Percentiles rank a stretch among this genome's conserved stretches.
Evolutionary conservation across 2,797 vertebrate species (phyloP).

Genomic region (Pseudocheirus occidentalis): DNA sequence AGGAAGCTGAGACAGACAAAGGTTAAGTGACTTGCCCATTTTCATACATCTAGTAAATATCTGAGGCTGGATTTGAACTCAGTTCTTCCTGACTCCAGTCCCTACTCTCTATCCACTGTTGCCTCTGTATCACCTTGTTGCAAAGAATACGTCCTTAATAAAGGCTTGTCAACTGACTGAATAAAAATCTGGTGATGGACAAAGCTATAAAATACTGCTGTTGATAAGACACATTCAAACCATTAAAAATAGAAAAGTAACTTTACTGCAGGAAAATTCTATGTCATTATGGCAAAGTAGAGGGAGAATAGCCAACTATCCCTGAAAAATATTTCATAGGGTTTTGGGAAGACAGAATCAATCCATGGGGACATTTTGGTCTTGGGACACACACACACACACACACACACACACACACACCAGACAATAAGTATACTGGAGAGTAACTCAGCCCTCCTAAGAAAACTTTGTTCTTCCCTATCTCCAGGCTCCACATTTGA

Average conservation of each 20-base stretch:
- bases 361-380: background rate
- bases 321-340: slow-evolving; percentile 1
- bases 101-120: background rate
- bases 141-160: background rate
- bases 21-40: background rate
- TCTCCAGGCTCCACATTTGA: background rate
- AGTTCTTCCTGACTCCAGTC: background rate
- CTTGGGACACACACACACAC: slow-evolving; percentile 4
- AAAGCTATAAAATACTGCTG: background rate
- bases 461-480: background rate
- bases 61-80: background rate
- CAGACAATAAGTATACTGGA: background rate
- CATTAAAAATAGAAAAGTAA: background rate
- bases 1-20: background rate
- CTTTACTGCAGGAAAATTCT: background rate
- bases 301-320: background rate
- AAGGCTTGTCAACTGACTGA: background rate
- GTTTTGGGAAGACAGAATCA: slow-evolving; percentile 9
- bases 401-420: background rate
- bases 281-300: background rate
- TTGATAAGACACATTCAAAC: background rate
- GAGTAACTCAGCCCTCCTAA: background rate
- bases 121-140: background rate
- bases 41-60: background rate
- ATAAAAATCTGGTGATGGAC: background rate